A percentile compares a stretch with the other conserved stretches of the same genome.
phyloP scores from a whole-genome alignment of 2,113 vertebrate species.

The Panthera uncia region DNA sequence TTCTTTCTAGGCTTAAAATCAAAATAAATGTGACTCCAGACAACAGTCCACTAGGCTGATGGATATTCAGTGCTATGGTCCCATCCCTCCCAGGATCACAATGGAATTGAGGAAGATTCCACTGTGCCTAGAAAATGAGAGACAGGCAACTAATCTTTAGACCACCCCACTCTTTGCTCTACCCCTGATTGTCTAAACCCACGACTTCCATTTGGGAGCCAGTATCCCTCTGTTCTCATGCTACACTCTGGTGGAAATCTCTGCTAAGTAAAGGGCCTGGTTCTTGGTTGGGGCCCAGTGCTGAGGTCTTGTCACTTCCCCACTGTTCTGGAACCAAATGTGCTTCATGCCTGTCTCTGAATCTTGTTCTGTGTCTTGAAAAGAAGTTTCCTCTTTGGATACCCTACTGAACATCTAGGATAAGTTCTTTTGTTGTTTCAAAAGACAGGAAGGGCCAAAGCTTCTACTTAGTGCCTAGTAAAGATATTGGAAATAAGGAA shows the following conservation, averaged over 20 bases:
- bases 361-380: not conserved
- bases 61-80: not conserved
- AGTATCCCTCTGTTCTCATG: not conserved
- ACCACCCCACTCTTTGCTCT: not conserved
- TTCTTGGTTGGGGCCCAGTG: not conserved
- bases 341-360: not conserved
- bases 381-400: not conserved
- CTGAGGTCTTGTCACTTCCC: not conserved
- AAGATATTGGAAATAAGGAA: not conserved
- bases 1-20: not conserved
- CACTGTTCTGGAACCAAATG: not conserved
- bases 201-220: not conserved
- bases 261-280: not conserved
- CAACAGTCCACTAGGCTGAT: not conserved
- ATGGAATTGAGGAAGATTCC: not conserved
- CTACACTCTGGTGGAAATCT: not conserved
- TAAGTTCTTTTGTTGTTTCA: not conserved
- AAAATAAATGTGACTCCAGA: not conserved
- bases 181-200: not conserved
- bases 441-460: not conserved
- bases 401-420: not conserved
- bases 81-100: not conserved
- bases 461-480: not conserved
- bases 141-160: not conserved
- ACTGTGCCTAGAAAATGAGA: not conserved